Evolutionary conservation across 2,113 vertebrate species (phyloP).

Genomic region (Pipra filicauda): DNA sequence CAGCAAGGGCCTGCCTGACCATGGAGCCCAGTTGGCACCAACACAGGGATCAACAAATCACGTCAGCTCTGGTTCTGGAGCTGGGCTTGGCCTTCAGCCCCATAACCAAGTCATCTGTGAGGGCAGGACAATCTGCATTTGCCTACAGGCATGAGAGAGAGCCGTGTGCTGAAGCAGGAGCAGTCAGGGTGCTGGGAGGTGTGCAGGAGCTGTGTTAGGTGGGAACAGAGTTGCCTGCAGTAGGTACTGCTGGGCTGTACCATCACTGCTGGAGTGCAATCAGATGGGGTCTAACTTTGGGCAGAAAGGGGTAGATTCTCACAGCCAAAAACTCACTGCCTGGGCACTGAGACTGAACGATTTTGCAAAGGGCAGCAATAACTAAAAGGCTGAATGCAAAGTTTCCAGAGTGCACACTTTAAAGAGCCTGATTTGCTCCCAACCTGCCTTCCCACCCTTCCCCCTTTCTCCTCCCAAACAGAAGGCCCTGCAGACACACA

Average conservation of each 20-base stretch:
- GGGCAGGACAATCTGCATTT: neutral
- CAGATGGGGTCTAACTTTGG: neutral
- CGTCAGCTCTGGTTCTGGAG: neutral
- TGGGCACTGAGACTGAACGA: neutral
- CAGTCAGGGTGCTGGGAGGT: accelerated
- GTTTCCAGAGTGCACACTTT: neutral
- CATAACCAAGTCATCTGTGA: accelerated
- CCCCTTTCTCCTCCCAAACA: neutral
- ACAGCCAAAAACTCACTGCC: neutral
- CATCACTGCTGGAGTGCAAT: too few species aligned
- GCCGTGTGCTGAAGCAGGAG: accelerated
- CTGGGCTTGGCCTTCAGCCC: neutral
- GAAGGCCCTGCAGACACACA: neutral
- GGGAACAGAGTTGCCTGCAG: too few species aligned
- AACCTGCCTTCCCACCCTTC: neutral
- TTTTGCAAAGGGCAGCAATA: neutral
- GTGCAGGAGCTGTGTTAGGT: neutral
- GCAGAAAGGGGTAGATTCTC: neutral
- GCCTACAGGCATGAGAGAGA: neutral
- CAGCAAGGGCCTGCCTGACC: neutral
- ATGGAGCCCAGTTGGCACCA: accelerated
- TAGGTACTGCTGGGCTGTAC: neutral
- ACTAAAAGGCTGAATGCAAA: neutral
- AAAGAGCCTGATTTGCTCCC: neutral
- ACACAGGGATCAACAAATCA: neutral